phyloP scores from a whole-genome alignment of 2,888 invertebrate genomes.

The Melanophora roralis region DNA sequence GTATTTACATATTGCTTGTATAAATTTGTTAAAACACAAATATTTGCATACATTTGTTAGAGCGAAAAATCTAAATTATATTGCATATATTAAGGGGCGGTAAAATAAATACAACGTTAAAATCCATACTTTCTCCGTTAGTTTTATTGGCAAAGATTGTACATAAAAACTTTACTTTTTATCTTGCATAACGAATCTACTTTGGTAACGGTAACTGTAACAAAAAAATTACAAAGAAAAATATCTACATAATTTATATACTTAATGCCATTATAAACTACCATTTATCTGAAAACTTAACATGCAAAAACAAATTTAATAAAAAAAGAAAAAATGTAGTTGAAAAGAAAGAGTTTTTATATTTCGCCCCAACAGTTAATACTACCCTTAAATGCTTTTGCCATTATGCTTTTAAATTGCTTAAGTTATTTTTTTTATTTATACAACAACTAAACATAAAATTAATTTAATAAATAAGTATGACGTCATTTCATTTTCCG shows the following conservation, averaged over 20 bases:
- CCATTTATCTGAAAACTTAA: conserved; percentile 3
- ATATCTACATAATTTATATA: conserved; percentile 6
- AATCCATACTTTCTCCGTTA: neutral
- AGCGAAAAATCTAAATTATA: conserved; percentile 24
- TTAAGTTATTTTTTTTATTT: neutral
- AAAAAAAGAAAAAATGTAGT: too few relatives aligned
- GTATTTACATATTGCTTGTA: neutral
- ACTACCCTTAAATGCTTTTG: neutral
- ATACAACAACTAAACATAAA: neutral
- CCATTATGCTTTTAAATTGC: neutral
- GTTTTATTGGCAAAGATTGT: conserved; percentile 7
- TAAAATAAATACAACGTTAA: neutral
- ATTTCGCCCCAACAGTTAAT: too few relatives aligned
- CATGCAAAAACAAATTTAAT: neutral
- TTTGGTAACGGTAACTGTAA: neutral
- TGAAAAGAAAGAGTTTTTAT: too few relatives aligned
- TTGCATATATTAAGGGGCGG: neutral
- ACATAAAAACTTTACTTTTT: neutral
- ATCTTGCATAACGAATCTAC: neutral
- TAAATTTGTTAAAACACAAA: neutral
- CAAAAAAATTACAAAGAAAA: conserved; percentile 10
- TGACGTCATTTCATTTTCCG: neutral
- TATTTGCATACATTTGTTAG: conserved; percentile 14
- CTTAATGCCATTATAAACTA: conserved; percentile 9
- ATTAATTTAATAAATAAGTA: neutral